Percentiles rank a stretch among this genome's conserved stretches.
Conservation (phyloP, 2,797 vertebrate species). For the Amazona finschi region DNA sequence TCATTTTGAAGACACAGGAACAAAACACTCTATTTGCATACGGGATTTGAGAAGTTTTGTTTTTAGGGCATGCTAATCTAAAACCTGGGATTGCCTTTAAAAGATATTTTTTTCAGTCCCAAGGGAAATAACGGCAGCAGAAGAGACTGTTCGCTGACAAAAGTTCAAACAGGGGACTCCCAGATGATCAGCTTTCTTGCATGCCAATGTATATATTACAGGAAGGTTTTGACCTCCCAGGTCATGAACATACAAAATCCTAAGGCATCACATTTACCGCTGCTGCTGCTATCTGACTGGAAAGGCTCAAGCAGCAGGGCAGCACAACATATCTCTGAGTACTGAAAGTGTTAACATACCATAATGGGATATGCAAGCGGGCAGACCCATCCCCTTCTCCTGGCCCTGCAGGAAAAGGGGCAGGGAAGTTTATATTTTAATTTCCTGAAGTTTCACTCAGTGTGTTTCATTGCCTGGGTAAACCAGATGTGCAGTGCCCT, state of each 20-base stretch:
- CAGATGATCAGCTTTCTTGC: background rate
- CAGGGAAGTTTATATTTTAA: slow-evolving; percentile 58
- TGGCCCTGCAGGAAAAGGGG: slow-evolving; percentile 19
- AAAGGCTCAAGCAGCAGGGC: background rate
- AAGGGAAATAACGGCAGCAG: background rate
- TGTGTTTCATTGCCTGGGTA: background rate
- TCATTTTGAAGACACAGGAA: background rate
- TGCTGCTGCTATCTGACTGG: background rate
- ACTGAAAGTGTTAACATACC: slow-evolving; percentile 12
- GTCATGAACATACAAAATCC: background rate
- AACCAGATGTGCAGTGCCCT: slow-evolving; percentile 43
- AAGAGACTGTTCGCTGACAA: background rate
- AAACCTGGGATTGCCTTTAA: background rate
- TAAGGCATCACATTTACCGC: background rate
- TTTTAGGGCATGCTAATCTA: background rate
- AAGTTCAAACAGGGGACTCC: background rate
- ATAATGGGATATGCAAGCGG: background rate
- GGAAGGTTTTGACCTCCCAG: slow-evolving; percentile 1
- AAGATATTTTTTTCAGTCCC: background rate
- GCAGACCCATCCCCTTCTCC: background rate
- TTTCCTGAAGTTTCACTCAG: slow-evolving; percentile 58
- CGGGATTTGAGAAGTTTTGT: background rate
- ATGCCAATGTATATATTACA: background rate
- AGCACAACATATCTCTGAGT: background rate
- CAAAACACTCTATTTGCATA: accelerated